Conservation (phyloP, 2,888 invertebrate genomes). For the Platycnemis pennipes region DNA sequence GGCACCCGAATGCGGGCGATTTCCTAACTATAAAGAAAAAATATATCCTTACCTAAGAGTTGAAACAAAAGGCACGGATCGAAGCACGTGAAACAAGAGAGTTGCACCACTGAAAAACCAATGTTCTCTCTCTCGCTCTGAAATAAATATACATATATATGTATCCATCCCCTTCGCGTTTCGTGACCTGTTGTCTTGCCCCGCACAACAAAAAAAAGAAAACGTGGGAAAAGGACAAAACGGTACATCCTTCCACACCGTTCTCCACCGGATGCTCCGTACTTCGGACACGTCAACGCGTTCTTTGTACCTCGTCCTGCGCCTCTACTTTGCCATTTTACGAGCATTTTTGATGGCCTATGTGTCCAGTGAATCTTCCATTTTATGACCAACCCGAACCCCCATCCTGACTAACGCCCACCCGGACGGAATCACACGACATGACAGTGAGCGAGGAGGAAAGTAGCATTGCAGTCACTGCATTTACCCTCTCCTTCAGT, state of each 20-base stretch:
- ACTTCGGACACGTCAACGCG: conserved; percentile 29
- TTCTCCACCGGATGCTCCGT: neutral
- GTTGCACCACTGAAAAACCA: no score
- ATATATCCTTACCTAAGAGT: neutral
- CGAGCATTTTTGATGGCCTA: conserved; percentile 26
- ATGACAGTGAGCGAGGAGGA: neutral
- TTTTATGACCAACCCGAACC: conserved; percentile 6
- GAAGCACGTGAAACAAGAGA: no score
- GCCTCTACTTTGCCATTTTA: neutral
- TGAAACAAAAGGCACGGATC: neutral
- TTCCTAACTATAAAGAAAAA: neutral
- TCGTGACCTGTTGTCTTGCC: neutral
- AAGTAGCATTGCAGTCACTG: neutral
- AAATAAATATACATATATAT: neutral
- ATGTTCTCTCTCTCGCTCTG: no score
- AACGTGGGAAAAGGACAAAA: neutral
- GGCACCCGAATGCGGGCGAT: neutral
- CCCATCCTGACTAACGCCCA: neutral
- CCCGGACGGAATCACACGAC: neutral
- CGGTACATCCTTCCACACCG: neutral
- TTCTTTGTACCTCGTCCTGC: neutral
- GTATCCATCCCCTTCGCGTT: neutral
- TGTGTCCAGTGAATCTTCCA: conserved; percentile 36
- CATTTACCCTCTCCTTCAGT: neutral
- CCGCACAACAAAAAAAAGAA: neutral